A percentile compares a stretch with the other conserved stretches of the same genome.
Conservation (phyloP, 2,888 invertebrate genomes). For the Carterocephalus palaemon region DNA sequence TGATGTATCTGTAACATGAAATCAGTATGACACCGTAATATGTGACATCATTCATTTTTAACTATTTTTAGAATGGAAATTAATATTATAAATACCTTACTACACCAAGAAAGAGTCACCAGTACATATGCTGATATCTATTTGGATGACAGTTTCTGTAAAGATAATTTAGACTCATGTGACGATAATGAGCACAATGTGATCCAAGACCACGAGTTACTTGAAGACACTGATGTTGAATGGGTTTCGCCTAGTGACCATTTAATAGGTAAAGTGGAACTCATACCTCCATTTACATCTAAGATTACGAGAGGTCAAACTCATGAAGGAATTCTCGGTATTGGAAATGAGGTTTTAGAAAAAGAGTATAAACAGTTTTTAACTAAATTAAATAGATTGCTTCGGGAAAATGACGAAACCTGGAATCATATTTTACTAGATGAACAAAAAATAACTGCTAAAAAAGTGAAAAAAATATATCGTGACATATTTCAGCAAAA, state of each 20-base stretch:
- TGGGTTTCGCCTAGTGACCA: slow-evolving; percentile 70
- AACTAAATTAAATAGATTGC: slow-evolving; percentile 38
- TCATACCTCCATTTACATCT: slow-evolving; percentile 67
- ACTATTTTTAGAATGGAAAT: slow-evolving; percentile 40
- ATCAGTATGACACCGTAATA: no score
- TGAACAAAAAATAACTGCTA: slow-evolving; percentile 46
- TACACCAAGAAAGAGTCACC: slow-evolving; percentile 48
- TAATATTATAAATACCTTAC: slow-evolving; percentile 40
- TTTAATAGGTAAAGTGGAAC: slow-evolving; percentile 54
- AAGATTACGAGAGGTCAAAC: slow-evolving; percentile 64
- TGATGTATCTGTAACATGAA: no score
- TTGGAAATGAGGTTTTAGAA: slow-evolving; percentile 54
- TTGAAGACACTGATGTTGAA: slow-evolving; percentile 30
- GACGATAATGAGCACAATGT: slow-evolving; percentile 19
- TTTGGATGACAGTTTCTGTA: slow-evolving; percentile 46
- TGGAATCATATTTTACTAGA: slow-evolving; percentile 56
- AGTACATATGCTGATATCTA: slow-evolving; percentile 63
- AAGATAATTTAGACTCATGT: slow-evolving; percentile 29
- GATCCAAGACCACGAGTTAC: slow-evolving; percentile 12
- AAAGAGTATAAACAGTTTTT: slow-evolving; percentile 48
- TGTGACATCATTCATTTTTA: no score
- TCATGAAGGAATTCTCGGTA: slow-evolving; percentile 62
- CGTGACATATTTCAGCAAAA: slow-evolving; percentile 49
- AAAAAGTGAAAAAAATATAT: slow-evolving; percentile 50
- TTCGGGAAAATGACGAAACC: slow-evolving; percentile 56